Evolutionary conservation across 2,113 vertebrate species (phyloP).

Genomic region (Cavia porcellus): DNA sequence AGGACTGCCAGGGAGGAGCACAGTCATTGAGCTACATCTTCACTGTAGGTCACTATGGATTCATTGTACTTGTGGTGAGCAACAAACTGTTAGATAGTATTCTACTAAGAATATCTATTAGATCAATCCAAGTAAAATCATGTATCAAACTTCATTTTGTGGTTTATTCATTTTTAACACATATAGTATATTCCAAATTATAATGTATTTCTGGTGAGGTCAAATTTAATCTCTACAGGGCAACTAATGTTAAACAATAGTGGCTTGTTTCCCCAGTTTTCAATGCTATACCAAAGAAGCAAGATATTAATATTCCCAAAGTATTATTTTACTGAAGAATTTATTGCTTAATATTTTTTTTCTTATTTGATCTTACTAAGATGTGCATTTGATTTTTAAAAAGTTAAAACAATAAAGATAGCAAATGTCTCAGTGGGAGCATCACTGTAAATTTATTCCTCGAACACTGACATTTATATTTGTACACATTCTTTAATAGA

Average conservation of each 20-base stretch:
- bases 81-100: background rate
- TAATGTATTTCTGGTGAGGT: background rate
- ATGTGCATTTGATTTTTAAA: conserved; percentile 1
- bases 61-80: background rate
- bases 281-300: background rate
- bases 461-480: conserved; percentile 34
- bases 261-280: background rate
- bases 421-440: background rate
- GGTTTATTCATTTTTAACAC: background rate
- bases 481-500: conserved; percentile 36
- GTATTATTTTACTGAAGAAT: background rate
- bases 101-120: background rate
- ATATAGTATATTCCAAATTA: background rate
- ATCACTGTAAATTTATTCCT: conserved; percentile 30
- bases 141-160: background rate
- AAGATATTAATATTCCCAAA: background rate
- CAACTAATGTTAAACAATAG: background rate
- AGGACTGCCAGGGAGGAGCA: rapidly evolving
- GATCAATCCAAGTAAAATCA: background rate
- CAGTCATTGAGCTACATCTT: background rate
- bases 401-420: conserved; percentile 43
- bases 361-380: background rate
- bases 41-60: background rate
- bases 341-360: background rate
- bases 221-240: conserved; percentile 39